Percentiles rank a stretch among this genome's conserved stretches.
phyloP scores from a whole-genome alignment of 1,140 invertebrate species.

The Zaprionus ornatus region DNA sequence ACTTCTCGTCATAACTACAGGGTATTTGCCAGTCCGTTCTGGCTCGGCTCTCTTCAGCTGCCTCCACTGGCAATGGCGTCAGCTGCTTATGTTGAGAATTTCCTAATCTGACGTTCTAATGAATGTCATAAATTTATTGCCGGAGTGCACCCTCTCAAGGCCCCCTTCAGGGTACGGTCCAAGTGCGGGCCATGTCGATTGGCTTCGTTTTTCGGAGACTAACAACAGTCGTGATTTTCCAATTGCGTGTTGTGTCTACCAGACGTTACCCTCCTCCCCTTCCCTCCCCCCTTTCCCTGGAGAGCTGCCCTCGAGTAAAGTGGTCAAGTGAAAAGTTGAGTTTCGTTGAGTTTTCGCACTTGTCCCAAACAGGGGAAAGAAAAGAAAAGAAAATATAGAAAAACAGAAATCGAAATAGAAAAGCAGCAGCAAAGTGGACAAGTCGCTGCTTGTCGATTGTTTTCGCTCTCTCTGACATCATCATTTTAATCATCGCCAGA shows the following conservation, averaged over 20 bases:
- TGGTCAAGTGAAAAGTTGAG: constrained; percentile 80
- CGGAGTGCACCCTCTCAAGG: constrained; percentile 50
- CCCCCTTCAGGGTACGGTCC: constrained; percentile 1
- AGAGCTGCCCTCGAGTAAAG: constrained; percentile 49
- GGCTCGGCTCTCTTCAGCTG: background rate
- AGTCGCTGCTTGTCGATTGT: constrained; percentile 39
- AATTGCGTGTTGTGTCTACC: constrained; percentile 10
- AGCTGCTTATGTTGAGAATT: constrained; percentile 73
- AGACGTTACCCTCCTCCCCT: background rate
- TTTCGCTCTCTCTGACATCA: constrained; percentile 73
- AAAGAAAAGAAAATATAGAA: background rate
- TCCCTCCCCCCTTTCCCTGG: background rate
- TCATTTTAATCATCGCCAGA: constrained; percentile 74
- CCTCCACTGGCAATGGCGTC: constrained; percentile 48
- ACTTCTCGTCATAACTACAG: background rate
- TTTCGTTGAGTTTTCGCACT: constrained; percentile 62
- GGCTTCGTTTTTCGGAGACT: constrained; percentile 50
- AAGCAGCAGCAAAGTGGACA: constrained; percentile 1
- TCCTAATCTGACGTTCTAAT: constrained; percentile 83
- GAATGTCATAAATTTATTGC: constrained; percentile 84
- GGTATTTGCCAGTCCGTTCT: background rate
- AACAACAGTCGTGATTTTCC: constrained; percentile 15
- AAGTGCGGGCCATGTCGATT: constrained; percentile 36
- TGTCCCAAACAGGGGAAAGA: constrained; percentile 35
- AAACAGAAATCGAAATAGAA: background rate